Evolutionary conservation across 2,113 vertebrate genomes (phyloP), one percentile per base, ranked within the genome.

Genomic region (Solenodon paradoxus): DNA sequence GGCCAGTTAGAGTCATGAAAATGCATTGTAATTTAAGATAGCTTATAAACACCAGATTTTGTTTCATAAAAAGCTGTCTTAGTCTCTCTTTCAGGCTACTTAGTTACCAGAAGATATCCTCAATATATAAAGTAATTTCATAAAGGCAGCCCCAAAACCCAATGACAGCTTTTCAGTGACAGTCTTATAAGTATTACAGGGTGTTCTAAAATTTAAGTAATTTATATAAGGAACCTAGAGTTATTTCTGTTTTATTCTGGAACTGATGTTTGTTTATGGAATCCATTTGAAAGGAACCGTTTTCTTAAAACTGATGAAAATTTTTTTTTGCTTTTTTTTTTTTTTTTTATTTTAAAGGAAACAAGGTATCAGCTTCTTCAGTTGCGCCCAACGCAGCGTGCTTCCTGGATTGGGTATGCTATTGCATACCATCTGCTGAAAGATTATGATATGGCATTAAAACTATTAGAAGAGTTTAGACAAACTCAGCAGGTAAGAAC

Each of bases 361-460:
- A 99, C 98, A 64, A 98, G 98, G 42, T 99, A 99, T 47, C 98
- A 98, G 38, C 95, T 99, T 59, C 98, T 99, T 95, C 98, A 99
- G 59, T 96, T 98, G 49, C 98, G 98, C 4, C 98, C 98, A 24
- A 98, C 98, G 0, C 98, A 99, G 13, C 96, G 98, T 0, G 98
- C 98, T 95, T 98, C 98, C 49, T 99, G 98, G 98, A 98, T 99
- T 88, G 98, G 98, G 40, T 99, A 98, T 98, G 98, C 98, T 55
- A 97, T 99, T 92, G 98, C 98, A 2, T 98, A 98, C 86, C 98
- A 99, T 96, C 98, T 99, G 87, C 78, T 99, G 26, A 98, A 98
- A 98, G 98, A 98, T 97, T 98, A 99, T 87, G 98, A 99, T 88
- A 99, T 98, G 98, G 98, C 98, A 88, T 97, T 99, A 97, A 99